phyloP scores from a whole-genome alignment of 1,140 invertebrate species.

The Lasaia peninsularis region DNA sequence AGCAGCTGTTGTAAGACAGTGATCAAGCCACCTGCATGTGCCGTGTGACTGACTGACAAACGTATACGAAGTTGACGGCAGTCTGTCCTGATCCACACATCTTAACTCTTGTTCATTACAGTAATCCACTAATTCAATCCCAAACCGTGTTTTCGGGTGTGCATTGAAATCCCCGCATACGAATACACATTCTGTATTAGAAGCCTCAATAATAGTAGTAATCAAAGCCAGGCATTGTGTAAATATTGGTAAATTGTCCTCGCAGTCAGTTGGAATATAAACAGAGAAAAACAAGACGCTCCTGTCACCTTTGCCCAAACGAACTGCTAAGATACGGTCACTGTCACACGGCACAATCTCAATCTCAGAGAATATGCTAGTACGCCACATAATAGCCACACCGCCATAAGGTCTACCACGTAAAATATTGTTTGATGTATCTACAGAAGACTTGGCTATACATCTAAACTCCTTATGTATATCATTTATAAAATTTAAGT shows the following conservation, averaged over 20 bases:
- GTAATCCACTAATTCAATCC: background rate
- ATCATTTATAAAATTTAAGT: background rate
- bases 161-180: slow-evolving; percentile 12
- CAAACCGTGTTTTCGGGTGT: background rate
- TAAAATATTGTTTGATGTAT: slow-evolving; percentile 10
- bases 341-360: too few species aligned
- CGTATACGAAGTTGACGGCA: too few species aligned
- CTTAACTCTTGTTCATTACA: slow-evolving; percentile 9
- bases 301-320: too few species aligned
- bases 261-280: too few species aligned
- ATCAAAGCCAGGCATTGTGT: slow-evolving; percentile 14
- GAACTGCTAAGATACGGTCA: too few species aligned
- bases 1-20: slow-evolving; percentile 13
- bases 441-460: slow-evolving; percentile 16
- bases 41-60: slow-evolving; percentile 16
- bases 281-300: too few species aligned
- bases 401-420: slow-evolving; percentile 18
- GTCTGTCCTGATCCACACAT: too few species aligned
- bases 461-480: slow-evolving; percentile 12
- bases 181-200: background rate
- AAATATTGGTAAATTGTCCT: slow-evolving; percentile 2
- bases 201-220: slow-evolving; percentile 12
- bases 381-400: slow-evolving; percentile 14
- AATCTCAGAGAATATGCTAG: too few species aligned
- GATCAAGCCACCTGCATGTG: slow-evolving; percentile 11